Evolutionary conservation across 2,888 invertebrate genomes (phyloP).

Genomic region (Byasa hedistus): DNA sequence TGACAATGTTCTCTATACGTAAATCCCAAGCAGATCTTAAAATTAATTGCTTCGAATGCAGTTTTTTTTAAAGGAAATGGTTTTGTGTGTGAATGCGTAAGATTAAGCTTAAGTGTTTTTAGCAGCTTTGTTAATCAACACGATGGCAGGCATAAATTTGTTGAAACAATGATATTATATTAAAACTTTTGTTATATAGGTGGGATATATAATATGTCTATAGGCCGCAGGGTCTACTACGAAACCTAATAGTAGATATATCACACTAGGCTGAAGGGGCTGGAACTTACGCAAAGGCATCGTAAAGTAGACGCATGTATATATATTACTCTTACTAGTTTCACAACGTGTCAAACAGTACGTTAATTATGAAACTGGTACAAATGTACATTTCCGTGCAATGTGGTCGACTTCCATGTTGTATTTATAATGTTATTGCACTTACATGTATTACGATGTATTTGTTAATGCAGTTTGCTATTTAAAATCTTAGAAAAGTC

Average conservation of each 20-base stretch:
- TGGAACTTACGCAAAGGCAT: slow-evolving; percentile 16
- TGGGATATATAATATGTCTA: no score
- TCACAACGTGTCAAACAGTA: slow-evolving; percentile 11
- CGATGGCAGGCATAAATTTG: no score
- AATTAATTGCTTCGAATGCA: neutral
- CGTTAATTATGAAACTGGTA: slow-evolving; percentile 17
- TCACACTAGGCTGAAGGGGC: neutral
- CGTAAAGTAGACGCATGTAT: slow-evolving; percentile 2
- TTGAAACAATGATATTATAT: no score
- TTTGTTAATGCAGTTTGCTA: no score
- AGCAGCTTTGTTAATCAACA: no score
- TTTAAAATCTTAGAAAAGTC: no score
- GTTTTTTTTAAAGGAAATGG: neutral
- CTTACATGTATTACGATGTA: neutral
- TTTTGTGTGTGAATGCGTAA: neutral
- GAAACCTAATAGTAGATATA: neutral
- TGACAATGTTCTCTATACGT: no score
- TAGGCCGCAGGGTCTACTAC: no score
- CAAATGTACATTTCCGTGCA: slow-evolving; percentile 17
- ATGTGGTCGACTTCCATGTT: neutral
- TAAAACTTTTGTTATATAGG: no score
- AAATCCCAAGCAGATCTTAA: neutral
- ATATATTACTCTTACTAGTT: slow-evolving; percentile 16
- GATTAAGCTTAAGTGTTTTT: no score
- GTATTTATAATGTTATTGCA: neutral